Evolutionary conservation across 2,888 invertebrate genomes (phyloP), one percentile per base, ranked within the genome.

Genomic region (Protodeltote pygarga): DNA sequence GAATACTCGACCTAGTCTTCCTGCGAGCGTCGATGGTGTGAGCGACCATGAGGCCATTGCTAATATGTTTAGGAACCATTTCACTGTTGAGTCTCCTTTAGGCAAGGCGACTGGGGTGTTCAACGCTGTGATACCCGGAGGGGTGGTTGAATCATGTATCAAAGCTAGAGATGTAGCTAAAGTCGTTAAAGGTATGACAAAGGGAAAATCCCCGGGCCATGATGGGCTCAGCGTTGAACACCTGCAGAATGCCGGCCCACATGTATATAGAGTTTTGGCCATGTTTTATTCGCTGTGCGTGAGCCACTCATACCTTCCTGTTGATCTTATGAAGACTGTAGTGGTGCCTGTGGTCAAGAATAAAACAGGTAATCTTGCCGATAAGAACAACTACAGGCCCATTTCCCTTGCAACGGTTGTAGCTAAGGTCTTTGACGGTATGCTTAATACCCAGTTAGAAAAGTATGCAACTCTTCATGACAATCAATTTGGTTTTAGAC

Each of bases 401-500:
- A 67, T 65, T 1, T 71, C 68, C 0, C 34, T 68, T 2, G 65
- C 65, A 6, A 21, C 21, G n/a, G 9, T n/a, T 21, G 9, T 21
- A 8, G n/a, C 21, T 8, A 21, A 21, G 9, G 21, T 21, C 3
- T 9, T 21, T 21, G 21, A 21, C 21, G 9, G 21, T 21, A 9
- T 21, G 21, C 21, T 21, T 21, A 21, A 21, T 15, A 11, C 38
- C 17, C 49, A 48, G 6, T 15, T 65, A 4, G n/a, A n/a, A n/a
- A n/a, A n/a, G n/a, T 32, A 49, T 20, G 48, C 46, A 5, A n/a
- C n/a, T 33, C 47, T 33, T 1, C 60, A 69, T 21, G 57, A 65
- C 23, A 51, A 45, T 9, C 63, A 69, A 27, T 65, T 70, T 16
- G 63, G 61, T 2, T 69, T 69, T 31, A 21, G 49, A 17, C 19